Conservation (phyloP, 2,888 invertebrate species). For the Drosophila picticornis region DNA sequence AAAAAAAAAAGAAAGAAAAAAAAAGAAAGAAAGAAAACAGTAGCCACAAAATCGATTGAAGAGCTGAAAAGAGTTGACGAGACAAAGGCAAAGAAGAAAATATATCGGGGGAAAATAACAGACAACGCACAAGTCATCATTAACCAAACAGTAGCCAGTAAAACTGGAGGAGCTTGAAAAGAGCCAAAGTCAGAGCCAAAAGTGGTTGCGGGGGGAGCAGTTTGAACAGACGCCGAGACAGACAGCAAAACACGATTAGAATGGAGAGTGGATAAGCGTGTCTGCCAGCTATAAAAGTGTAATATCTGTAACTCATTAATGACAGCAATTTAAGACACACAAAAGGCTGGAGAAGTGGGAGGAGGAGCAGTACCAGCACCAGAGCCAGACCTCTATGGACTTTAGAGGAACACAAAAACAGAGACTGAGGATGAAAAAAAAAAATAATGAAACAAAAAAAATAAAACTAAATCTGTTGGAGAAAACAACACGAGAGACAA, state of each 20-base stretch:
- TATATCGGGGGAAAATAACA: constrained; percentile 57
- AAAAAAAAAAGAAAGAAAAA: constrained; percentile 23
- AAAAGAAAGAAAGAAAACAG: constrained; percentile 45
- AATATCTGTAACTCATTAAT: constrained; percentile 83
- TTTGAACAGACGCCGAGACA: background rate
- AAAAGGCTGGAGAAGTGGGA: background rate
- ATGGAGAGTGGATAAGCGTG: constrained; percentile 83
- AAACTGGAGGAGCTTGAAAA: constrained; percentile 34
- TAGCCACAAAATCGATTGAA: constrained; percentile 79
- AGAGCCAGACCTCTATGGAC: background rate
- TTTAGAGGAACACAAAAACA: constrained; percentile 17
- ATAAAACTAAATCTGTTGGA: constrained; percentile 56
- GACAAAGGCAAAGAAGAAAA: constrained; percentile 44
- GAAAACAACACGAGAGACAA: constrained; percentile 26
- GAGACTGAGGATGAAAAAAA: constrained; percentile 9
- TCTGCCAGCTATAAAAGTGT: constrained; percentile 82
- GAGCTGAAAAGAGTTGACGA: constrained; percentile 64
- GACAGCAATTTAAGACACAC: constrained; percentile 78
- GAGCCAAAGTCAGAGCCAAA: constrained; percentile 16
- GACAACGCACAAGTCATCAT: constrained; percentile 65
- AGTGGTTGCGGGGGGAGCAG: constrained; percentile 5
- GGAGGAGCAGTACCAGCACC: background rate
- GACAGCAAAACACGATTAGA: constrained; percentile 73
- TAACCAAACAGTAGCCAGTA: constrained; percentile 74
- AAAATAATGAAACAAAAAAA: background rate